Conservation (phyloP, 2,113 vertebrate genomes). For the Zapornia atra region DNA sequence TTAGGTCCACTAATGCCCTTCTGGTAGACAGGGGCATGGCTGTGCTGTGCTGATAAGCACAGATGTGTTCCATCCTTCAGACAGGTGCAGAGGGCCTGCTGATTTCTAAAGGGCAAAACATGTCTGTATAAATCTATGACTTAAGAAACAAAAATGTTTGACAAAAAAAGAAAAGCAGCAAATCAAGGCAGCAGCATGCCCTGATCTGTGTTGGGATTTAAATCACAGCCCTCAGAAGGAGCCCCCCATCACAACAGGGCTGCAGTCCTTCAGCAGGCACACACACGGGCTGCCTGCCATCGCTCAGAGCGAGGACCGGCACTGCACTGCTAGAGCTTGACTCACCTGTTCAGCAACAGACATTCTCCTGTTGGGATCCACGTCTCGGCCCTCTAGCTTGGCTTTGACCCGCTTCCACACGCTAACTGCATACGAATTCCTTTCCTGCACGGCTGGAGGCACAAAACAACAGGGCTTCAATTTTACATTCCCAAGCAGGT, state of each 20-base stretch:
- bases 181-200: neutral
- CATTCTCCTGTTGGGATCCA: conserved; percentile 96
- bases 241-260: fast-evolving
- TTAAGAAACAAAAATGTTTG: neutral
- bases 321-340: neutral
- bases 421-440: conserved; percentile 98
- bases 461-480: neutral
- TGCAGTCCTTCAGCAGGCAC: neutral
- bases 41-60: neutral
- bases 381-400: conserved; percentile 96
- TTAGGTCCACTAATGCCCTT: no score
- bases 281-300: neutral
- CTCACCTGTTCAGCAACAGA: conserved; percentile 96
- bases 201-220: neutral
- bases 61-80: neutral
- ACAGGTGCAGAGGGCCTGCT: neutral
- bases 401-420: conserved; percentile 99
- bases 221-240: neutral
- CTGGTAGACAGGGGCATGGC: no score
- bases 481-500: neutral
- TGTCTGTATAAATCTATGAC: neutral
- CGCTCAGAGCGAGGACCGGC: neutral
- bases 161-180: neutral
- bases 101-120: neutral
- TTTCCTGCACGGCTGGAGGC: conserved; percentile 91